Conservation (phyloP, 92 coral and sea anemone species). For the Phymanthus crucifer region DNA sequence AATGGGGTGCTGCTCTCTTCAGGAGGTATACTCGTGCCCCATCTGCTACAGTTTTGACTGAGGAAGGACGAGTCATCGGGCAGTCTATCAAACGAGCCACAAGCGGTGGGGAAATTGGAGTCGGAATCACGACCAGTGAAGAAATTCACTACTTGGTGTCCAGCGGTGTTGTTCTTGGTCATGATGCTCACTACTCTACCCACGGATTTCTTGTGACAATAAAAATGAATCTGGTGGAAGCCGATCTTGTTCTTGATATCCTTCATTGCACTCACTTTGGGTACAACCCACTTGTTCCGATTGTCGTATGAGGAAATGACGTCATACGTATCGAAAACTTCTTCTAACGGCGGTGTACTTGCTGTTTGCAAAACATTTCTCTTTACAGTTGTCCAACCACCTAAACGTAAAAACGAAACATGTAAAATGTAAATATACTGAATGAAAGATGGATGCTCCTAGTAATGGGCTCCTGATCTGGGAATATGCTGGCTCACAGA, state of each 20-base stretch:
- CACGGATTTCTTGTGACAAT: slow-evolving; percentile 1
- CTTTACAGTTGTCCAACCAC: not conserved
- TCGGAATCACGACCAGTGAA: not conserved
- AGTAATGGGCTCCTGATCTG: not conserved
- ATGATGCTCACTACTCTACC: slow-evolving; percentile 1
- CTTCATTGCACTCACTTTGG: not conserved
- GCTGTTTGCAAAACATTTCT: not conserved
- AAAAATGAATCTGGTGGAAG: not conserved
- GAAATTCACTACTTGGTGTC: not conserved
- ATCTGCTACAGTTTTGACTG: not conserved
- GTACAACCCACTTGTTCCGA: not conserved
- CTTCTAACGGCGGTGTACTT: not conserved
- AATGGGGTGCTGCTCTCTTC: not conserved
- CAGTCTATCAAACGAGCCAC: slow-evolving; percentile 1
- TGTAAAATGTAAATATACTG: not conserved
- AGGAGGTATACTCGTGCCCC: not conserved
- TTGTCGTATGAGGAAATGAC: not conserved
- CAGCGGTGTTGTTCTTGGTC: slow-evolving; percentile 5
- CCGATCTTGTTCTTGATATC: not conserved
- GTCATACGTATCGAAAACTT: not conserved
- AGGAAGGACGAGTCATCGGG: not conserved
- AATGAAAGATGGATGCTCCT: not conserved
- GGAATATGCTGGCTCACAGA: not conserved
- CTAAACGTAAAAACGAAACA: not conserved
- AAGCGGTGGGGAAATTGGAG: not conserved